Conservation (phyloP, 2,113 vertebrate species). For the Sphaerodactylus townsendi region DNA sequence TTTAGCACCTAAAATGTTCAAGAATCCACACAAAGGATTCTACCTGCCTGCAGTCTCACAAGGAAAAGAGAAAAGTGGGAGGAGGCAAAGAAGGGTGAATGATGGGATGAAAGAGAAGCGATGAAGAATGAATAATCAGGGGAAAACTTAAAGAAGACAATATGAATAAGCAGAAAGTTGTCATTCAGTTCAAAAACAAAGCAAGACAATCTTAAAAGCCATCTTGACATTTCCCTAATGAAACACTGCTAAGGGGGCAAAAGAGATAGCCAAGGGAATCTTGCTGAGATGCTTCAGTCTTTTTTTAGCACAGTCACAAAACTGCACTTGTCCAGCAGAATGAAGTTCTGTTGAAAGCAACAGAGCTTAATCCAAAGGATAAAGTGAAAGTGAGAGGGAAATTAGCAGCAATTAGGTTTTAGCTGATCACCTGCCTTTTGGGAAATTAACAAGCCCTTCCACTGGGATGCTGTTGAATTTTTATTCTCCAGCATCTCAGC, state of each 20-base stretch:
- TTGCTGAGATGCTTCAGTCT: background rate
- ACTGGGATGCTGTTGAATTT: slow-evolving; percentile 29
- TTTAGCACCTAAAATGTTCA: background rate
- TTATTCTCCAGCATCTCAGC: slow-evolving; percentile 11
- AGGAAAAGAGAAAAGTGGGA: background rate
- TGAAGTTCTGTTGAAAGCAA: background rate
- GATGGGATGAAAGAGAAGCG: too few relatives aligned
- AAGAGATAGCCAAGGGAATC: background rate
- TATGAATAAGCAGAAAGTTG: background rate
- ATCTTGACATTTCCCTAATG: background rate
- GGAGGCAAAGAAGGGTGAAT: too few relatives aligned
- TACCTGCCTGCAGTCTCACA: background rate
- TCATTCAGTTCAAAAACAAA: background rate
- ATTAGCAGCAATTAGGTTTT: slow-evolving; percentile 48
- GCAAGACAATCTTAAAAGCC: background rate
- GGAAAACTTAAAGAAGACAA: too few relatives aligned
- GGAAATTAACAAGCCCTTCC: slow-evolving; percentile 44
- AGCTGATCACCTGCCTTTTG: slow-evolving; percentile 30
- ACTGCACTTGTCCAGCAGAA: background rate
- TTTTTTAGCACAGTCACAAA: background rate
- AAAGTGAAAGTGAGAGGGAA: slow-evolving; percentile 40
- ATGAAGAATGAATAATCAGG: too few relatives aligned
- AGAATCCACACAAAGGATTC: background rate
- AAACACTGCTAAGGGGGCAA: background rate
- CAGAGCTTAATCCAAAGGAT: slow-evolving; percentile 6